Base-by-base conservation (phyloP, 2,888 invertebrate genomes). In the Itoplectis maculator region DNA sequence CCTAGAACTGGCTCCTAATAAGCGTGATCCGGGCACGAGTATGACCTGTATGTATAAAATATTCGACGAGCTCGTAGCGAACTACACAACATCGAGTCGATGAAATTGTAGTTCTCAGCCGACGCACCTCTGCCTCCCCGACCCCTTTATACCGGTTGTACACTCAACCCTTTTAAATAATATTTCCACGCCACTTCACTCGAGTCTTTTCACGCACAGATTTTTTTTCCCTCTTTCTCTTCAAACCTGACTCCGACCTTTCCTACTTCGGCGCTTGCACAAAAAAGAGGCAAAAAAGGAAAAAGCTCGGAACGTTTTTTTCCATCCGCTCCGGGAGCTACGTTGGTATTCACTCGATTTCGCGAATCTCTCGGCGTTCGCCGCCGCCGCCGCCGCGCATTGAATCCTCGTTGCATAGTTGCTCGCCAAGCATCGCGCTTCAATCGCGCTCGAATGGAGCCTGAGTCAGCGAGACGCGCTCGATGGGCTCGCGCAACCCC, bases 101-200 rank as follows among this genome's bases (percentile, higher is more conserved):
- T 82, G 73, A 82, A 79, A 82, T 75, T 79, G 45, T 68, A 75
- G 69, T 49, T 77, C 51, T 63, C 45, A 20, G 49, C 72, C 59
- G n/a, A n/a, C n/a, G n/a, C n/a, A n/a, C n/a, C n/a, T n/a, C n/a
- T n/a, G n/a, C n/a, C n/a, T n/a, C n/a, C n/a, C n/a, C n/a, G n/a
- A n/a, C 37, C 70, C 51, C 69, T 29, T 40, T 68, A 23, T 23
- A 18, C 45, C n/a, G 42, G 13, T 29, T 29, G 49, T 15, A 54
- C 75, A 40, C 69, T 73, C 79, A 79, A 61, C 82, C 76, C 82
- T 76, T 82, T 79, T 75, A 18, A 79, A 72, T 72, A 76, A 79
- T 82, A 75, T 79, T 82, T 82, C 79, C 68, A 76, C 72, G 45
- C 79, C 76, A 79, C 79, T 82, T 76, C 54, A 61, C 81, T 51